phyloP scores from a whole-genome alignment of 2,888 invertebrate genomes.

The Papilio gigon region DNA sequence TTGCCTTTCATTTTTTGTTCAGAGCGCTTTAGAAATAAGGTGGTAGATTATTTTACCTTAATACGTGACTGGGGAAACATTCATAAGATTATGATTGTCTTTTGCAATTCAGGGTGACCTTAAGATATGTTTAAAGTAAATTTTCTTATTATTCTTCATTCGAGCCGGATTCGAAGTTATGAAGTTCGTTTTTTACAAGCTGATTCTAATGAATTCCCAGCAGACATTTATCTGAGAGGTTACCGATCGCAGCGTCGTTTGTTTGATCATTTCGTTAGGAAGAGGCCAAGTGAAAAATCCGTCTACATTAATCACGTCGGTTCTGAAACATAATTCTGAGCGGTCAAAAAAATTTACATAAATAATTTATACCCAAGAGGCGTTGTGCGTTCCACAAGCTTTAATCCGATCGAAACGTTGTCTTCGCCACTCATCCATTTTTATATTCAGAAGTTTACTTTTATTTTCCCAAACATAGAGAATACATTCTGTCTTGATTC shows the following conservation, averaged over 20 bases:
- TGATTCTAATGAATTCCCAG: conserved; percentile 72
- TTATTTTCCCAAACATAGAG: not conserved
- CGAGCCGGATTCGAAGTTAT: conserved; percentile 60
- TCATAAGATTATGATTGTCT: conserved; percentile 58
- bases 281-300: conserved; percentile 76
- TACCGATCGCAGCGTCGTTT: conserved; percentile 73
- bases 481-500: not conserved
- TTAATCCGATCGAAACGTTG: conserved; percentile 57
- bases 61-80: conserved; percentile 64
- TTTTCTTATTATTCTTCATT: conserved; percentile 45
- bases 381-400: conserved; percentile 53
- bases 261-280: conserved; percentile 72
- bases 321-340: conserved; percentile 77
- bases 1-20: conserved; percentile 45
- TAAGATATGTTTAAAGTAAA: conserved; percentile 46
- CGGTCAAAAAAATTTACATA: conserved; percentile 78
- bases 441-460: conserved; percentile 9
- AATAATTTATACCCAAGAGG: conserved; percentile 78
- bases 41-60: conserved; percentile 55
- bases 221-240: conserved; percentile 63
- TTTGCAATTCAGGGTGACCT: conserved; percentile 42
- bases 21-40: conserved; percentile 27
- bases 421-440: conserved; percentile 38
- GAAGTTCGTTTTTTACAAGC: conserved; percentile 51
- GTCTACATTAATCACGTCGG: conserved; percentile 77